Evolutionary conservation across 2,113 vertebrate species (phyloP).

Genomic region (Sardina pilchardus): DNA sequence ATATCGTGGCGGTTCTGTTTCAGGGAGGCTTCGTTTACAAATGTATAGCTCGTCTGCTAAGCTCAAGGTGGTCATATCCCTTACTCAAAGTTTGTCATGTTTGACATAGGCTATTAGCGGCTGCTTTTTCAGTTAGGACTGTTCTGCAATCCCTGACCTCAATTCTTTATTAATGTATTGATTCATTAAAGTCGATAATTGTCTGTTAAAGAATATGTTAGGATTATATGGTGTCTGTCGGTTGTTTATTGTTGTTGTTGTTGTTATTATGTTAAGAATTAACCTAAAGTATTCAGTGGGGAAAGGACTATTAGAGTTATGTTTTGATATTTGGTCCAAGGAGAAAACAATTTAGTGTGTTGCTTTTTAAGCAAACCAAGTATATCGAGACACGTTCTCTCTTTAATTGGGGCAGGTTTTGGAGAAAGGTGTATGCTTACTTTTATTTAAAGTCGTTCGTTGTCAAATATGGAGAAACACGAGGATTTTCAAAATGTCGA

Average conservation of each 20-base stretch:
- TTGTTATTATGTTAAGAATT: neutral
- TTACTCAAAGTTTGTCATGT: neutral
- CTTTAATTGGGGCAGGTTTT: neutral
- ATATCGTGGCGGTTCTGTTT: slow-evolving; percentile 39
- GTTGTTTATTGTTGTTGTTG: neutral
- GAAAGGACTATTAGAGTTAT: neutral
- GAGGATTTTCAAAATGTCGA: neutral
- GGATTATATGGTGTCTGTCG: neutral
- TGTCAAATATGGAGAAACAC: neutral
- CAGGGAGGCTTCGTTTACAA: neutral
- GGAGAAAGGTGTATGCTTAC: neutral
- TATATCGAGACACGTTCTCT: neutral
- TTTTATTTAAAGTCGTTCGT: neutral
- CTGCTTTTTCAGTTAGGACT: neutral
- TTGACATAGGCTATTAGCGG: neutral
- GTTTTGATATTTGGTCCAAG: neutral
- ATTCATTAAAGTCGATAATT: slow-evolving; percentile 73
- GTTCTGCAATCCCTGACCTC: slow-evolving; percentile 59
- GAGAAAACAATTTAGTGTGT: neutral
- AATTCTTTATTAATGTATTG: slow-evolving; percentile 82
- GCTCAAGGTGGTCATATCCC: neutral
- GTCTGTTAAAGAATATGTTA: neutral
- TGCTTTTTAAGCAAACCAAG: neutral
- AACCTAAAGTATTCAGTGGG: neutral
- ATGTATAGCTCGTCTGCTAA: neutral